Evolutionary conservation across 2,797 vertebrate species (phyloP).

Genomic region (Crossoptilon crossoptilon): DNA sequence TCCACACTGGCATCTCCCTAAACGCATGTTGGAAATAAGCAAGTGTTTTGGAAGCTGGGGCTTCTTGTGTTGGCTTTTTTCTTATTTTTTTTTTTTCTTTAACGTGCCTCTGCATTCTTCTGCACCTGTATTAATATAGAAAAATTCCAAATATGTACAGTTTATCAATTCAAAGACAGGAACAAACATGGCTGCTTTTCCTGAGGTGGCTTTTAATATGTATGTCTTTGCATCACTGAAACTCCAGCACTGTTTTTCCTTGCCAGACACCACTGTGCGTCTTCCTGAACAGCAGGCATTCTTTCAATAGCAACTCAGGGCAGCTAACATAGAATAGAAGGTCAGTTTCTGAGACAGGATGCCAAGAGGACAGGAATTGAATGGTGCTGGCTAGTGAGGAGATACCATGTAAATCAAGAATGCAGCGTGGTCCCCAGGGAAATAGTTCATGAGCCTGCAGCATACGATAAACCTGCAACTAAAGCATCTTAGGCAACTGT

Average conservation of each 20-base stretch:
- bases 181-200: slow-evolving; percentile 76
- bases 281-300: slow-evolving; percentile 79
- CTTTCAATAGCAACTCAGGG: slow-evolving; percentile 73
- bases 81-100: background rate
- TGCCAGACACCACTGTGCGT: slow-evolving; percentile 76
- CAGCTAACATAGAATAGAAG: slow-evolving; percentile 73
- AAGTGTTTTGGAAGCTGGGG: background rate
- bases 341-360: slow-evolving; percentile 82
- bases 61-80: rapidly evolving
- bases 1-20: background rate
- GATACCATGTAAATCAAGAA: slow-evolving; percentile 78
- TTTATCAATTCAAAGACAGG: slow-evolving; percentile 55
- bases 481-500: slow-evolving; percentile 71
- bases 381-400: slow-evolving; percentile 75
- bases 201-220: slow-evolving; percentile 30
- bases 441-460: slow-evolving; percentile 79
- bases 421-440: slow-evolving; percentile 75
- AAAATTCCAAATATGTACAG: background rate
- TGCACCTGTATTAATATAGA: slow-evolving; percentile 61
- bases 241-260: slow-evolving; percentile 73
- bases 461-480: slow-evolving; percentile 78
- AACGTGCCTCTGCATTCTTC: background rate
- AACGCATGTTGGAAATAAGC: background rate
- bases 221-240: slow-evolving; percentile 28
- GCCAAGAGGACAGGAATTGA: slow-evolving; percentile 77